phyloP scores from a whole-genome alignment of 2,888 invertebrate species.

The Cantharis lateralis region DNA sequence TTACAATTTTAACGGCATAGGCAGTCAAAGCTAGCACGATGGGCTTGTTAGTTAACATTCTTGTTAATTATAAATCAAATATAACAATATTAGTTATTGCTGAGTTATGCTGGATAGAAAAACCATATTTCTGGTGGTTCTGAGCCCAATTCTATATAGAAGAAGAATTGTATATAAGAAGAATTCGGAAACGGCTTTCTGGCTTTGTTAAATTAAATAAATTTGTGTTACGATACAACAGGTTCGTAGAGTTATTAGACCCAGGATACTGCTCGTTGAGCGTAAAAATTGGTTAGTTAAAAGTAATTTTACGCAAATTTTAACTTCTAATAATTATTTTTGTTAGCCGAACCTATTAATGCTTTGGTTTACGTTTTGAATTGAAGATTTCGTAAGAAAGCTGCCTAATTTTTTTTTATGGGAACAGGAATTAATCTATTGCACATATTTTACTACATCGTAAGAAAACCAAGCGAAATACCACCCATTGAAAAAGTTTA shows the following conservation, averaged over 20 bases:
- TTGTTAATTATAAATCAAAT: too few species aligned
- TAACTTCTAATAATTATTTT: not conserved
- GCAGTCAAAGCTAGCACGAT: too few species aligned
- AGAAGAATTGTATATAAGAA: too few species aligned
- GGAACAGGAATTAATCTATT: too few species aligned
- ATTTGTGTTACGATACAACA: not conserved
- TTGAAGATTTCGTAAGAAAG: too few species aligned
- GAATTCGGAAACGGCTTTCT: not conserved
- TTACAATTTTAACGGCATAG: too few species aligned
- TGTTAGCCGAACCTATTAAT: not conserved
- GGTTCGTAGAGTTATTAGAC: not conserved
- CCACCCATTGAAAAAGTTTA: constrained; percentile 13
- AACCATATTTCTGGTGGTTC: too few species aligned
- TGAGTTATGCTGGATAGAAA: too few species aligned
- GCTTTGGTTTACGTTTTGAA: not conserved
- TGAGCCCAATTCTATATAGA: too few species aligned
- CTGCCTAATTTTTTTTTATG: too few species aligned
- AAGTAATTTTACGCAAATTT: constrained; percentile 1
- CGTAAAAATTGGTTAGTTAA: constrained; percentile 3
- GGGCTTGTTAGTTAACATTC: too few species aligned
- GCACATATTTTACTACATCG: not conserved
- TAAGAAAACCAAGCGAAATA: constrained; percentile 3
- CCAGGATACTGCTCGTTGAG: not conserved
- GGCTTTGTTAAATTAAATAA: not conserved
- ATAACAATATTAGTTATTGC: too few species aligned